phyloP scores from a whole-genome alignment of 2,113 vertebrate genomes.

The Callopanchax toddi region DNA sequence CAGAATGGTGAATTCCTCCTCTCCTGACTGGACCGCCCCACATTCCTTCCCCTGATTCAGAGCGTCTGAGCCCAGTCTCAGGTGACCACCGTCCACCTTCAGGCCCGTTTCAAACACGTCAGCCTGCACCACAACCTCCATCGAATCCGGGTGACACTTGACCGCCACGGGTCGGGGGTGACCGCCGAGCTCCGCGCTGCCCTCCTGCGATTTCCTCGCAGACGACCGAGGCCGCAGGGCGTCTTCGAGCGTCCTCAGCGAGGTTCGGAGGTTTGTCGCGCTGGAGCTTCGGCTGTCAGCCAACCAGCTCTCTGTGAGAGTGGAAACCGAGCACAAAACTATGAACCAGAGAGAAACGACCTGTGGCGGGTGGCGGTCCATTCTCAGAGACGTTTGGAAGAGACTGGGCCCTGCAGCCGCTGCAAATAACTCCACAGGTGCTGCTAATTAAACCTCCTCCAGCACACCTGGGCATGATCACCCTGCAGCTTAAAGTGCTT shows the following conservation, averaged over 20 bases:
- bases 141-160: conserved; percentile 58
- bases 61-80: conserved; percentile 51
- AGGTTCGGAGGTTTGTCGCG: no score
- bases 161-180: conserved; percentile 46
- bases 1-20: conserved; percentile 50
- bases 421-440: conserved; percentile 24
- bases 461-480: conserved; percentile 31
- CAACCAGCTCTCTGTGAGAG: conserved; percentile 9
- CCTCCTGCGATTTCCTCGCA: neutral
- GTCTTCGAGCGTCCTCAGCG: neutral
- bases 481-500: neutral
- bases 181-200: neutral
- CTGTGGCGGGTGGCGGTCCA: conserved; percentile 26
- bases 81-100: conserved; percentile 45
- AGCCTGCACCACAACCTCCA: conserved; percentile 67
- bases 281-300: neutral
- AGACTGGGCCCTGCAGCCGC: no score
- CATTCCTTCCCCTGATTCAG: conserved; percentile 22
- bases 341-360: conserved; percentile 11
- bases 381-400: conserved; percentile 24
- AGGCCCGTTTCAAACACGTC: conserved; percentile 66
- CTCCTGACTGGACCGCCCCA: conserved; percentile 32
- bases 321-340: conserved; percentile 6
- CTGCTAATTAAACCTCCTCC: conserved; percentile 15
- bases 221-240: neutral